These are phyloP conservation scores for Sebastes miniatus DNA, from an alignment of 2,797 vertebrate genomes.

Conservation along the genomic window DNA sequence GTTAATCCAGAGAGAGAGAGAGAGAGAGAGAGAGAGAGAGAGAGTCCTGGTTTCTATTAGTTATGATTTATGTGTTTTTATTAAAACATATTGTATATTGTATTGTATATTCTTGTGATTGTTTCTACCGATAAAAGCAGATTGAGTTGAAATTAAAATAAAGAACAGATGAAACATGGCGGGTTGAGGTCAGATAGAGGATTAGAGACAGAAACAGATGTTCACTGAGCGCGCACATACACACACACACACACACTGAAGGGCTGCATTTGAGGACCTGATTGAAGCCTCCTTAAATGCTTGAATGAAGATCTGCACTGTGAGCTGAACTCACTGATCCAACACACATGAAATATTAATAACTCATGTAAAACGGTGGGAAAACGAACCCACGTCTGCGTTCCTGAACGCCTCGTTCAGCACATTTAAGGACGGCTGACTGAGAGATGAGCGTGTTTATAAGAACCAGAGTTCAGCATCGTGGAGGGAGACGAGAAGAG, in stretches of 20 bases:
- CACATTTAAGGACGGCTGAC: not conserved
- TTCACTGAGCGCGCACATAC: not conserved
- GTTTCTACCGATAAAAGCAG: slow-evolving; percentile 37
- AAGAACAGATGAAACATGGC: slow-evolving; percentile 38
- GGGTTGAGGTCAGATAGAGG: slow-evolving; percentile 53
- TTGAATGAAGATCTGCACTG: slow-evolving; percentile 9
- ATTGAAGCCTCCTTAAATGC: slow-evolving; percentile 38
- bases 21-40: not conserved
- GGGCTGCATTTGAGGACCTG: slow-evolving; percentile 28
- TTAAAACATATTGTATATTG: slow-evolving; percentile 18
- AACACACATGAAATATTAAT: slow-evolving; percentile 19
- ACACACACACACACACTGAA: not conserved
- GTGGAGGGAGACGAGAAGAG: not conserved
- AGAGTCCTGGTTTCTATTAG: not conserved
- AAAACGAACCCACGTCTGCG: not conserved
- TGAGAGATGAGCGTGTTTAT: not conserved
- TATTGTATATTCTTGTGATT: not conserved
- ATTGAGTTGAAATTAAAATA: slow-evolving; percentile 52
- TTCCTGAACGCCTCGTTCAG: not conserved
- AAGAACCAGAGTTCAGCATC: not conserved
- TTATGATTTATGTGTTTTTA: slow-evolving; percentile 20
- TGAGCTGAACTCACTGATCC: slow-evolving; percentile 17
- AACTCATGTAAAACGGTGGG: not conserved
- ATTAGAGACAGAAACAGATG: slow-evolving; percentile 65
- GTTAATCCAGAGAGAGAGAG: slow-evolving; percentile 52